Evolutionary conservation across 1,140 invertebrate genomes (phyloP), one percentile per base, ranked within the genome.

Genomic region (Hylyphantes graminicola): DNA sequence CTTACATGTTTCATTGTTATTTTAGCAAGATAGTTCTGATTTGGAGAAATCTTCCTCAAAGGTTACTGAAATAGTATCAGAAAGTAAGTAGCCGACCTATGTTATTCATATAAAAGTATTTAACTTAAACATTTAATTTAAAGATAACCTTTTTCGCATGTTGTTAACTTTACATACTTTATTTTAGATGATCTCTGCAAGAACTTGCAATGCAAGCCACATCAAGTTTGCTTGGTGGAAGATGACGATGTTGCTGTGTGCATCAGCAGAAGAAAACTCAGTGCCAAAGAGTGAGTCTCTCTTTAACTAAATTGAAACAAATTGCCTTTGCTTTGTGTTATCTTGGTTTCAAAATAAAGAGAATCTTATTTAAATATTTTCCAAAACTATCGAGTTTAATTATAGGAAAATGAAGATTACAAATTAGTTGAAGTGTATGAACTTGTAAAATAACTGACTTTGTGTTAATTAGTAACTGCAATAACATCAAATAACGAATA

Each of bases 181-280:
- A 48, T 21, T n/a, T 6, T 85, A 86, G 95, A 94, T 92, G 94
- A 95, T 88, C 92, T 96, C 79, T 97, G 96, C 90, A 93, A 93
- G 86, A 94, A 95, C 57, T 90, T 97, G 85, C 94, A 95, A 87
- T 97, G 96, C 90, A 95, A 95, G 89, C 95, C 95, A 90, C 94
- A 95, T 89, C 95, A 96, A 90, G 91, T 95, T 65, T 97, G 96
- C 89, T 89, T 96, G 48, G 90, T 97, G 63, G 94, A 96, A 89
- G 94, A 96, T 90, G 92, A 94, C 65, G 95, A 94, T 88, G 96
- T 95, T 13, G 95, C 95, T 17, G 94, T 96, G 51, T 97, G 96
- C 89, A 94, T 96, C 67, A 94, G 93, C 74, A 96, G 95, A 89
- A 95, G 95, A 89, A 95, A 96, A 88, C 90, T 96, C 10, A 93